These are phyloP conservation scores for Zaprionus africanus DNA, from an alignment of 1,140 invertebrate genomes.

Conservation along the genomic window DNA sequence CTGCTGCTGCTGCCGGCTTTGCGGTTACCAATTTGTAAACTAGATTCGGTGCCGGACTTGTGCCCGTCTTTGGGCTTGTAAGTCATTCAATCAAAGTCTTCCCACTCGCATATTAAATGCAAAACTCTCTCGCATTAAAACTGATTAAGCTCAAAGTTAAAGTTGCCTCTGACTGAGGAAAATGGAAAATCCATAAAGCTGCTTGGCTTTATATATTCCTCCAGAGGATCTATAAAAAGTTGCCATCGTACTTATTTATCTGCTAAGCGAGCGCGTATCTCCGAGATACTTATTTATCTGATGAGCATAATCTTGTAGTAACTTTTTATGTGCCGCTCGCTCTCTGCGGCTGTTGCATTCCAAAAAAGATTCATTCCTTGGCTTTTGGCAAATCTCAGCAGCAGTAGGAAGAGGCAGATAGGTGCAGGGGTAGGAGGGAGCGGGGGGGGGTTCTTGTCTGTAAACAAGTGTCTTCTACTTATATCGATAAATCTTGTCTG, in stretches of 20 bases:
- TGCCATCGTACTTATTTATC: not conserved
- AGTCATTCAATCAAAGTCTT: constrained; percentile 65
- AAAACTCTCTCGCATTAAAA: not conserved
- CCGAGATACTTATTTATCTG: constrained; percentile 27
- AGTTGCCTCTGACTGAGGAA: not conserved
- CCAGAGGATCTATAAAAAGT: not conserved
- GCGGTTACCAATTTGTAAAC: constrained; percentile 72
- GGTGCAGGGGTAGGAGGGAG: not conserved
- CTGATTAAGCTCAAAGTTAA: constrained; percentile 4
- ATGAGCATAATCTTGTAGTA: constrained; percentile 38
- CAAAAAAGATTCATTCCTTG: constrained; percentile 31
- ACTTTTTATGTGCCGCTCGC: constrained; percentile 27
- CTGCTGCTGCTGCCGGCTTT: constrained; percentile 52
- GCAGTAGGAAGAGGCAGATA: not conserved
- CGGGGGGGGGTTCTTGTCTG: not conserved
- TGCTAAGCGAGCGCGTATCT: constrained; percentile 12
- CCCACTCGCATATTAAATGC: constrained; percentile 8
- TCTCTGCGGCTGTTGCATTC: constrained; percentile 14
- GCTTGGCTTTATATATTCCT: not conserved
- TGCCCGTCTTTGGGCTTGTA: constrained; percentile 43
- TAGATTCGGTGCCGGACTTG: constrained; percentile 52
- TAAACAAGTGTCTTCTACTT: constrained; percentile 54
- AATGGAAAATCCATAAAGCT: not conserved
- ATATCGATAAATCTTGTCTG: constrained; percentile 55
- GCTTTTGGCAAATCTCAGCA: constrained; percentile 26